Evolutionary conservation across 2,888 invertebrate genomes (phyloP).

Genomic region (Tortrix viridana): DNA sequence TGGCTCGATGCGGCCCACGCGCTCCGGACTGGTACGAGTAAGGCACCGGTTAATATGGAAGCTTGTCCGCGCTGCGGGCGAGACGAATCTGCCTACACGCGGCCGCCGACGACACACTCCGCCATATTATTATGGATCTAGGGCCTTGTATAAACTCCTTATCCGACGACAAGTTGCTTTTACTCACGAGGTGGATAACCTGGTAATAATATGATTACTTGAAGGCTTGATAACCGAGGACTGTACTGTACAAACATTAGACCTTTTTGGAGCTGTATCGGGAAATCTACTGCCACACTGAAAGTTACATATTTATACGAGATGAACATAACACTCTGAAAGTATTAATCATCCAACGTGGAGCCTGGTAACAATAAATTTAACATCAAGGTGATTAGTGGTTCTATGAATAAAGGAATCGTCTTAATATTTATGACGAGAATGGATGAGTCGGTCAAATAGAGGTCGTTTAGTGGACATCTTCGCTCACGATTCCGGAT

Average conservation of each 20-base stretch:
- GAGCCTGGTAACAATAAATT: background rate
- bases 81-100: constrained; percentile 77
- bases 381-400: background rate
- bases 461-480: constrained; percentile 70
- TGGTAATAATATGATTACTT: background rate
- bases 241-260: no score
- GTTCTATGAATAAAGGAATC: constrained; percentile 57
- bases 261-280: no score
- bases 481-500: constrained; percentile 61
- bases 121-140: constrained; percentile 39
- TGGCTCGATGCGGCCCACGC: constrained; percentile 72
- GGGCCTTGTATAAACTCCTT: constrained; percentile 35
- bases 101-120: constrained; percentile 43
- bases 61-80: constrained; percentile 74
- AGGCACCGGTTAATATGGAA: constrained; percentile 79
- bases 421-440: constrained; percentile 50
- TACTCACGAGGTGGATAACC: constrained; percentile 18
- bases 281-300: no score
- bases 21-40: constrained; percentile 78
- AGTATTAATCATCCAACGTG: no score
- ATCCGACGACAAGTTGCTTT: constrained; percentile 19
- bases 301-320: no score
- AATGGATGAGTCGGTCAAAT: constrained; percentile 69
- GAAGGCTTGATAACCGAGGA: constrained; percentile 6
- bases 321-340: no score